Percentiles rank a stretch among this genome's conserved stretches.
These are phyloP conservation scores for Scaptomyza tumidula DNA, from an alignment of 2,888 invertebrate genomes.

Conservation along the genomic window DNA sequence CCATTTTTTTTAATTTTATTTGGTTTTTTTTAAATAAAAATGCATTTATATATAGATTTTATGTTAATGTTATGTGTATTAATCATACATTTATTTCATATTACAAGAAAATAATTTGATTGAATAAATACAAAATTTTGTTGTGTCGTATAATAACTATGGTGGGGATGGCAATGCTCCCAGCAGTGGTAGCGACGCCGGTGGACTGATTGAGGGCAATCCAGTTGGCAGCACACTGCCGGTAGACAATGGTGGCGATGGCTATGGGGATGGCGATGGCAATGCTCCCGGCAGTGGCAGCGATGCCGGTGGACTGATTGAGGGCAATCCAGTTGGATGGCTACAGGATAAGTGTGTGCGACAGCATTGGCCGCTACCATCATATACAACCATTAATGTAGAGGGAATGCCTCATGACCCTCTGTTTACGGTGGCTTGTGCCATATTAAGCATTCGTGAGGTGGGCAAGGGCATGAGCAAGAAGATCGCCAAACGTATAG, in stretches of 20 bases:
- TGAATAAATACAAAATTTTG: too few relatives aligned
- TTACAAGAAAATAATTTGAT: too few relatives aligned
- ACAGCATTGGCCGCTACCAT: constrained; percentile 96
- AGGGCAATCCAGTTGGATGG: constrained; percentile 97
- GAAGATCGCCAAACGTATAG: constrained; percentile 97
- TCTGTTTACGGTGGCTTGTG: constrained; percentile 96
- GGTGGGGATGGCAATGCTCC: too few relatives aligned
- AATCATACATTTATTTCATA: too few relatives aligned
- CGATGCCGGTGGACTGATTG: constrained; percentile 91
- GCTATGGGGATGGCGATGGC: constrained; percentile 74
- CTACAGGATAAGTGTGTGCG: constrained; percentile 98
- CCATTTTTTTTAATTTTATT: too few relatives aligned
- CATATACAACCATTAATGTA: constrained; percentile 91
- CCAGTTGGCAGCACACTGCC: constrained; percentile 85
- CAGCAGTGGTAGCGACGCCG: constrained; percentile 79
- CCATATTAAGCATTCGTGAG: constrained; percentile 93
- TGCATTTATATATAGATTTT: too few relatives aligned
- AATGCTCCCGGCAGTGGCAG: constrained; percentile 70
- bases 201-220: constrained; percentile 94
- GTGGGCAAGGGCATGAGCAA: constrained; percentile 96
- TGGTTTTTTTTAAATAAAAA: too few relatives aligned
- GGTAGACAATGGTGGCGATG: constrained; percentile 64
- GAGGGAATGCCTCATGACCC: constrained; percentile 95
- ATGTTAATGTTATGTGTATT: too few relatives aligned
- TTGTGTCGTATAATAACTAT: too few relatives aligned